phyloP scores from a whole-genome alignment of 2,797 vertebrate species.

The Linurgus olivaceus region DNA sequence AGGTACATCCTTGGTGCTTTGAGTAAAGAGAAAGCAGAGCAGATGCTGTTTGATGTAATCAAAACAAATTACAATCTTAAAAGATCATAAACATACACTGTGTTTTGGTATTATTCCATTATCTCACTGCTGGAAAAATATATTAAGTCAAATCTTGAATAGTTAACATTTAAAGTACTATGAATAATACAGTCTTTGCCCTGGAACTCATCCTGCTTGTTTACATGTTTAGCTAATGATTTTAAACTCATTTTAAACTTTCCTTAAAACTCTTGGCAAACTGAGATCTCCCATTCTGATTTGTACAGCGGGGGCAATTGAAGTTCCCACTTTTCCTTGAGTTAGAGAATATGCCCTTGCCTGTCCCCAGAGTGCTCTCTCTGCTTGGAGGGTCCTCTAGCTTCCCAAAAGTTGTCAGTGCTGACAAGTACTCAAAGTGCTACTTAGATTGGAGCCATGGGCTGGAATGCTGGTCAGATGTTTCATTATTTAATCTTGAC shows the following conservation, averaged over 20 bases:
- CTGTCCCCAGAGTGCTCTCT: neutral
- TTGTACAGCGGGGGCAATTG: neutral
- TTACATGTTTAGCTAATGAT: neutral
- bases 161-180: conserved; percentile 2
- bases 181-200: neutral
- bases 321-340: neutral
- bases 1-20: neutral
- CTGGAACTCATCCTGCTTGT: neutral
- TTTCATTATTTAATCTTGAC: neutral
- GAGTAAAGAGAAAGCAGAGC: conserved; percentile 11
- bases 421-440: neutral
- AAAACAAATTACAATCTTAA: conserved; percentile 48
- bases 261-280: neutral
- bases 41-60: conserved; percentile 60
- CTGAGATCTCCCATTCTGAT: neutral
- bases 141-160: neutral
- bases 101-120: conserved; percentile 38
- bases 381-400: neutral
- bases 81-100: conserved; percentile 8
- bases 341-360: neutral
- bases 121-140: neutral
- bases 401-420: neutral
- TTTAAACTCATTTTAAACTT: neutral
- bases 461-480: neutral
- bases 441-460: neutral